Evolutionary conservation across 2,888 invertebrate species (phyloP), one percentile per base, ranked within the genome.

Genomic region (Scelioninae gen. 1): DNA sequence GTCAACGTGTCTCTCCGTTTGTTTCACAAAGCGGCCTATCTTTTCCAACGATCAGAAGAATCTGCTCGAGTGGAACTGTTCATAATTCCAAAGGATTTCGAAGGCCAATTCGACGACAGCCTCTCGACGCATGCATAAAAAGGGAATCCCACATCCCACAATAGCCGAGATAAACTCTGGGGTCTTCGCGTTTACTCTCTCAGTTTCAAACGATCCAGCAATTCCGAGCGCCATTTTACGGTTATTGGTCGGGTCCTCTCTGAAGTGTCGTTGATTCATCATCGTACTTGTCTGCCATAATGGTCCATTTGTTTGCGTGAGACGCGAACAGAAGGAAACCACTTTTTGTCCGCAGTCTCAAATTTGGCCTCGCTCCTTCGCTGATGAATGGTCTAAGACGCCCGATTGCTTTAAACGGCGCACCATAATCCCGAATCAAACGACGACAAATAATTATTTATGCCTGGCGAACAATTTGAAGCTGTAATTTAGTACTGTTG

Each of bases 261-360:
- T 51, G 58, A 65, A 69, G 60, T 71, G 56, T 72, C 66, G 80
- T 83, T 74, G 82, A 84, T 83, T 84, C 82, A 83, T 83, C 79
- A 71, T 76, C 75, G 79, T 83, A 83, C 78, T 79, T 66, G 75
- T 75, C 66, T 32, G 51, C 60, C 60, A 78, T 75, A 83, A 75
- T 75, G 55, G 78, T 75, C 78, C 75, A 79, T 75, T 83, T 78
- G 82, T 82, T 82, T 72, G 82, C 60, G 74, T n/a, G n/a, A n/a
- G n/a, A n/a, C n/a, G n/a, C n/a, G n/a, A 62, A 49, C 75, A 63
- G 55, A 51, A 68, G 68, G 72, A 43, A 65, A 77, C 82, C 72
- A 77, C 77, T 82, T 82, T 82, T 82, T 82, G 82, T 82, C 62
- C 72, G 79, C 66, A 58, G 72, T 58, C 62, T 74, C 74, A 74